Evolutionary conservation across 2,888 invertebrate genomes (phyloP).

Genomic region (Drosophila neotestacea): DNA sequence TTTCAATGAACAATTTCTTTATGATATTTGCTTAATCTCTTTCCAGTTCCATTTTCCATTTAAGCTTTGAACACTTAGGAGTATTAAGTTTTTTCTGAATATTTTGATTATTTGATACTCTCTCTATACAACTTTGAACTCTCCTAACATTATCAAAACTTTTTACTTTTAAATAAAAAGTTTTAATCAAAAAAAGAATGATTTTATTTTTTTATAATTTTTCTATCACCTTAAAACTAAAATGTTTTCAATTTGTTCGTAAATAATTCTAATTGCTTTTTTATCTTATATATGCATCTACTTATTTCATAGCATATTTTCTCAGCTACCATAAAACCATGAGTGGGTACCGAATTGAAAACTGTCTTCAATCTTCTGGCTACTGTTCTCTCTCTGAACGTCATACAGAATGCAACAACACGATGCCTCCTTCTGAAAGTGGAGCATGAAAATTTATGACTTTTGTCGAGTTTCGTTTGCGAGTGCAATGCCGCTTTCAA

Average conservation of each 20-base stretch:
- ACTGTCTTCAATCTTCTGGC: background rate
- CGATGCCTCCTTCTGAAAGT: conserved; percentile 52
- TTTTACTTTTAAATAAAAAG: too few species aligned
- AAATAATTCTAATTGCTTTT: too few species aligned
- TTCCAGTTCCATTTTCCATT: too few species aligned
- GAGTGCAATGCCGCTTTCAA: conserved; percentile 30
- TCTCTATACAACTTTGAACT: background rate
- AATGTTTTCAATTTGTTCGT: too few species aligned
- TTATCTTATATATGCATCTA: too few species aligned
- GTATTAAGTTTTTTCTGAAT: background rate
- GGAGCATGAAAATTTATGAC: conserved; percentile 73
- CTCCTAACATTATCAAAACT: too few species aligned
- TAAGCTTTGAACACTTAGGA: background rate
- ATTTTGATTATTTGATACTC: background rate
- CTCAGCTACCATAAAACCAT: background rate
- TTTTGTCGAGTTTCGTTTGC: conserved; percentile 35
- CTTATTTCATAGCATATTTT: too few species aligned
- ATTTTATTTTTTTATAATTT: too few species aligned
- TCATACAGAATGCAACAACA: conserved; percentile 57
- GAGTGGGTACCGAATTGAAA: background rate
- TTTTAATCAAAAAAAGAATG: too few species aligned
- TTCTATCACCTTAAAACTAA: too few species aligned
- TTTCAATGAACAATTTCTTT: too few species aligned
- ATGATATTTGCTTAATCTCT: too few species aligned
- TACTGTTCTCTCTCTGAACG: conserved; percentile 12